These are phyloP conservation scores for Acrossocheilus wenchowensis DNA, from an alignment of 2,797 vertebrate species.

Conservation along the genomic window DNA sequence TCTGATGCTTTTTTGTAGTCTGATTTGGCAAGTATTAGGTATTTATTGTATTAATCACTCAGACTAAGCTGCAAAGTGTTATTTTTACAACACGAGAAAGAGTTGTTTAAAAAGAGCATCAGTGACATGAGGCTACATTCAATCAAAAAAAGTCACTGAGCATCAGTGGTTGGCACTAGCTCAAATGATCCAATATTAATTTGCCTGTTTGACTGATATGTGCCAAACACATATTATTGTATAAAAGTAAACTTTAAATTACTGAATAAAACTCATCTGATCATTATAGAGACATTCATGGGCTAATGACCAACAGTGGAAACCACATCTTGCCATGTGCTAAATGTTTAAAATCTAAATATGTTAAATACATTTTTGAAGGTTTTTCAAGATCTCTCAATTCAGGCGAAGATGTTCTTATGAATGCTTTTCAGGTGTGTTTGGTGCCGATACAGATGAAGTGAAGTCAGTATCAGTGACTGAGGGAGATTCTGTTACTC, in stretches of 20 bases:
- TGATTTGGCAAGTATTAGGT: background rate
- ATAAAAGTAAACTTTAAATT: no score
- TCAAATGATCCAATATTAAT: background rate
- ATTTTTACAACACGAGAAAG: background rate
- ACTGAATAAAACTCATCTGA: background rate
- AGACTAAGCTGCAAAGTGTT: background rate
- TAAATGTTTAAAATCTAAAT: background rate
- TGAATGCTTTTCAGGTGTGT: background rate
- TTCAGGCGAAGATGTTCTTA: background rate
- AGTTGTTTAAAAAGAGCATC: background rate
- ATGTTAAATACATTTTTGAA: background rate
- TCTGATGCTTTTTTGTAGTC: background rate
- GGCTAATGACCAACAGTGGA: background rate
- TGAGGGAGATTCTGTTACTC: slow-evolving; percentile 6
- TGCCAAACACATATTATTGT: background rate
- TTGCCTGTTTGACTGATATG: background rate
- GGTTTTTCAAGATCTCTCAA: background rate
- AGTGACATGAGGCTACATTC: no score
- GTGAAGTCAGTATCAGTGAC: slow-evolving; percentile 1
- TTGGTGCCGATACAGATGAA: background rate
- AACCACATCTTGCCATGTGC: background rate
- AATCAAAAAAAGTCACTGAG: background rate
- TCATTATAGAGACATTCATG: no score
- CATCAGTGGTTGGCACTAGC: background rate
- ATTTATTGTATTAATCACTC: background rate